Base-by-base conservation (phyloP, 1,140 invertebrate genomes). In the Drosophila aff. region DNA sequence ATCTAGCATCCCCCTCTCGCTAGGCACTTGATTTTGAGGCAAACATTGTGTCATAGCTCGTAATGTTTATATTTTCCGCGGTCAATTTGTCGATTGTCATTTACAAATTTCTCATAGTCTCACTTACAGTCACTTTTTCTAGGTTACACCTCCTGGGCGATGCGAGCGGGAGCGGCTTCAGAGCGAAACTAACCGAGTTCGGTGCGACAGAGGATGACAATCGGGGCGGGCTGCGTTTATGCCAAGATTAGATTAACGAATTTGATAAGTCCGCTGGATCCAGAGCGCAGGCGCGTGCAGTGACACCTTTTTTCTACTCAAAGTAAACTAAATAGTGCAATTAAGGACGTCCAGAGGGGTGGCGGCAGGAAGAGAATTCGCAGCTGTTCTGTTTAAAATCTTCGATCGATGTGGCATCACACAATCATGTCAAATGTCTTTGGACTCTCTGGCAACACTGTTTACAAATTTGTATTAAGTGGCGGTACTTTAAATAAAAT, bases 211-310 rank as follows among this genome's bases (percentile, higher is more conserved):
- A 23, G 44, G 21, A 52, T 52, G 44, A 23, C 23, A 57, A n/a
- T 26, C 38, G 23, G 53, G 41, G 57, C 75, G 69, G 43, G 38
- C 58, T 55, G 50, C 47, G 61, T 76, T 72, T 67, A 72, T 52
- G 41, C 50, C 52, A 65, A 72, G 84, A 89, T 90, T 81, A 84
- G 85, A 89, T 84, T 84, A 87, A 53, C 41, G 50, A 40, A 41
- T 46, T 36, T 85, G 81, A 89, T 90, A 90, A 79, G 68, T 40
- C 43, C 50, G 50, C 41, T 23, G 43, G 43, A 26, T 18, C 9
- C 9, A 81, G 15, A 44, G 84, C 84, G 84, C 84, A 89, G 40
- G 81, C 84, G 84, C 74, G 65, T 43, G 47, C 21, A 47, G 68
- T 55, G 49, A 40, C 43, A 33, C n/a, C n/a, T 28, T 46, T 62